These are phyloP conservation scores for Boleophthalmus pectinirostris DNA, from an alignment of 2,113 vertebrate genomes.

Conservation along the genomic window DNA sequence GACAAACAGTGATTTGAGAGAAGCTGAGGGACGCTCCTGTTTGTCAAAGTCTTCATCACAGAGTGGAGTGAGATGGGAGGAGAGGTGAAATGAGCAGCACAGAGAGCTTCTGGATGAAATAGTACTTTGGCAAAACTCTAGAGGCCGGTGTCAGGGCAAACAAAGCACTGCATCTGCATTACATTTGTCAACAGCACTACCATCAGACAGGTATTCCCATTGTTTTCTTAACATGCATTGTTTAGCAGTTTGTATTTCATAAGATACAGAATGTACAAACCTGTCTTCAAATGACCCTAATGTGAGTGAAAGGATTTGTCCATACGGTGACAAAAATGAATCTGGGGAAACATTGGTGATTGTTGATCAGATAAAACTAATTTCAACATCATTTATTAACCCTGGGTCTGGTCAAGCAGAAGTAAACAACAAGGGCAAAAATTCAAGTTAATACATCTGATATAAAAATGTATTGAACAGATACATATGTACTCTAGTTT, in stretches of 20 bases:
- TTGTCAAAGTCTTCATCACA: conserved; percentile 17
- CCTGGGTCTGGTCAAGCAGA: too few species aligned
- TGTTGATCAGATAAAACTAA: not conserved
- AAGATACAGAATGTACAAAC: too few species aligned
- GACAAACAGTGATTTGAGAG: conserved; percentile 41
- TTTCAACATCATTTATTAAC: not conserved
- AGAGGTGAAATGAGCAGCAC: conserved; percentile 26
- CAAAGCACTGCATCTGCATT: not conserved
- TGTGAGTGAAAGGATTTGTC: not conserved
- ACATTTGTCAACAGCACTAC: not conserved
- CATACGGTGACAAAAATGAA: not conserved
- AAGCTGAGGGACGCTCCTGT: conserved; percentile 15
- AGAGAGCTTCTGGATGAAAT: not conserved
- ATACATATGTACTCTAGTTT: too few species aligned
- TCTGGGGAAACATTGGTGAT: not conserved
- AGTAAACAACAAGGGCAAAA: too few species aligned
- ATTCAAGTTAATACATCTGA: too few species aligned
- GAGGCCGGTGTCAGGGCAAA: not conserved
- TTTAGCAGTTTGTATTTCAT: too few species aligned
- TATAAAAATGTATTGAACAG: too few species aligned
- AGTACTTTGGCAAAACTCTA: conserved; percentile 4
- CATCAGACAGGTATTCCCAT: not conserved
- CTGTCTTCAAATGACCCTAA: too few species aligned
- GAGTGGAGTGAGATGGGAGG: conserved; percentile 6
- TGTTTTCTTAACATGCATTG: not conserved